Evolutionary conservation across 92 coral and sea anemone genomes (phyloP).

Genomic region (Siderastrea siderea): DNA sequence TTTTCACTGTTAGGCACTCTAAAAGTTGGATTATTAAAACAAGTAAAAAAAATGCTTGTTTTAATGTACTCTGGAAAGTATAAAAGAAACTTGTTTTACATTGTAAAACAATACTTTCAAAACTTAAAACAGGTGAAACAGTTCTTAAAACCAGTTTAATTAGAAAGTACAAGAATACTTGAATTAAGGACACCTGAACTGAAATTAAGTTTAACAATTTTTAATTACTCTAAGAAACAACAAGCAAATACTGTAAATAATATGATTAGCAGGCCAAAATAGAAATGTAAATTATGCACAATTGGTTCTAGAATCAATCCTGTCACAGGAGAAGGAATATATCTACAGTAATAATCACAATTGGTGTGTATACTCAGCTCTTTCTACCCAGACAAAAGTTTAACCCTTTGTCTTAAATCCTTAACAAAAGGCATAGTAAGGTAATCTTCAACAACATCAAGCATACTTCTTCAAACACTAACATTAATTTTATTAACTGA

Average conservation of each 20-base stretch:
- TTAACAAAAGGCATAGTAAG: background rate
- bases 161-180: constrained; percentile 11
- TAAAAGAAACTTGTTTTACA: constrained; percentile 29
- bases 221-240: constrained; percentile 10
- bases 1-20: background rate
- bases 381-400: background rate
- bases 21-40: constrained; percentile 28
- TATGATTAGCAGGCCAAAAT: constrained; percentile 2
- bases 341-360: background rate
- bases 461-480: too few relatives aligned
- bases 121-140: constrained; percentile 23
- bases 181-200: constrained; percentile 6
- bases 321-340: background rate
- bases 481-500: too few relatives aligned
- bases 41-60: constrained; percentile 21
- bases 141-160: constrained; percentile 14
- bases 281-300: background rate
- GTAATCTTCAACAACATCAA: background rate
- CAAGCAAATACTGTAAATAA: constrained; percentile 1
- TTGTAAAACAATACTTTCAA: constrained; percentile 33
- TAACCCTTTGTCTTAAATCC: background rate
- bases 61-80: constrained; percentile 27
- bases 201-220: constrained; percentile 13
- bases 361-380: background rate
- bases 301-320: background rate